Evolutionary conservation across 1,140 invertebrate genomes (phyloP).

Genomic region (Aphidius ervi): DNA sequence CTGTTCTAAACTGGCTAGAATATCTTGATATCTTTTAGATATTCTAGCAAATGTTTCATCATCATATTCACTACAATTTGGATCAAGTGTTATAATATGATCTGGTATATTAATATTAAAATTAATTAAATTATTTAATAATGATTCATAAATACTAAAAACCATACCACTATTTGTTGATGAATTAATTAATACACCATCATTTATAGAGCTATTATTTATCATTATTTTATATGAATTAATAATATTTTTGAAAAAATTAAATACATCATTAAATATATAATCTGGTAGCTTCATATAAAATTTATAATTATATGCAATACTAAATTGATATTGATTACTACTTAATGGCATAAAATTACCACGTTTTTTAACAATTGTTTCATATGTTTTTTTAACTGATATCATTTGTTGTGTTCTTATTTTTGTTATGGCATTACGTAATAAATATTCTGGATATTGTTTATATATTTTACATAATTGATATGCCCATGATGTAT

Average conservation of each 20-base stretch:
- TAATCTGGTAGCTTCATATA: slow-evolving; percentile 54
- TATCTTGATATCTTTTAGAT: slow-evolving; percentile 50
- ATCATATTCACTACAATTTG: slow-evolving; percentile 47
- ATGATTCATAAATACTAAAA: slow-evolving; percentile 38
- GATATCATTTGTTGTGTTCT: slow-evolving; percentile 58
- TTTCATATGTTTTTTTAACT: slow-evolving; percentile 35
- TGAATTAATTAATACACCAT: slow-evolving; percentile 28
- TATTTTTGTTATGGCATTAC: slow-evolving; percentile 58
- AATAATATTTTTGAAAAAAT: slow-evolving; percentile 36
- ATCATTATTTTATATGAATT: slow-evolving; percentile 33
- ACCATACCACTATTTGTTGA: slow-evolving; percentile 41
- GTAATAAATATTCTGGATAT: slow-evolving; percentile 61
- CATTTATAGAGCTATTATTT: slow-evolving; percentile 13
- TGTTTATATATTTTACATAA: slow-evolving; percentile 70
- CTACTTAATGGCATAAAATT: slow-evolving; percentile 55
- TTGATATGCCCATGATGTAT: slow-evolving; percentile 60
- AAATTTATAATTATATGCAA: slow-evolving; percentile 51
- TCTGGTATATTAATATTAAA: slow-evolving; percentile 59
- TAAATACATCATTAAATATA: slow-evolving; percentile 46
- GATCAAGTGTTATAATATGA: slow-evolving; percentile 60
- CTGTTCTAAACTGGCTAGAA: slow-evolving; percentile 32
- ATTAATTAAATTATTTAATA: slow-evolving; percentile 38
- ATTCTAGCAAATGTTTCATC: slow-evolving; percentile 54
- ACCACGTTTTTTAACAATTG: slow-evolving; percentile 49
- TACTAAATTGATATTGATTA: slow-evolving; percentile 56